Conservation (phyloP, 2,888 invertebrate genomes). For the Lasioglossum vierecki region DNA sequence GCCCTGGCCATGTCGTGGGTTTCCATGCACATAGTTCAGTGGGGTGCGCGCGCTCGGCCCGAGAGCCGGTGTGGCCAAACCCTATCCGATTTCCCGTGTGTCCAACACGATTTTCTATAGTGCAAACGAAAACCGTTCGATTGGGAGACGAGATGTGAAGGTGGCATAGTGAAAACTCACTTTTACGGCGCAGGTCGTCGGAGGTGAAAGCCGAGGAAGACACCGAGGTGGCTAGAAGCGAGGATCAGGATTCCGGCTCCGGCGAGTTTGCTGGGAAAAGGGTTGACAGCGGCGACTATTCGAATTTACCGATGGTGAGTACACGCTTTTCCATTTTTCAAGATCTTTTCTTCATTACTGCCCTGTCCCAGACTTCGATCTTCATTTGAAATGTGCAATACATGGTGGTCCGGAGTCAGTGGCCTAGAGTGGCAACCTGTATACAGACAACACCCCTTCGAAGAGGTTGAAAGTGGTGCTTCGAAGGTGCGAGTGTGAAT, state of each 20-base stretch:
- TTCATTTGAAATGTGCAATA: not conserved
- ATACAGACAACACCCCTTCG: not conserved
- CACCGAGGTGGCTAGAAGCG: constrained; percentile 68
- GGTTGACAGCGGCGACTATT: constrained; percentile 68
- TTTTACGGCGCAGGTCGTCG: constrained; percentile 63
- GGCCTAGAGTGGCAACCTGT: not conserved
- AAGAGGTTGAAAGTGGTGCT: not conserved
- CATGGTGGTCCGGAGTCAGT: not conserved
- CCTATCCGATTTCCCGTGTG: constrained; percentile 56
- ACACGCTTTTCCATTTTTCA: not conserved
- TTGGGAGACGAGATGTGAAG: constrained; percentile 49
- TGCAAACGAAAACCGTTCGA: not conserved
- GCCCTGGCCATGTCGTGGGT: constrained; percentile 67
- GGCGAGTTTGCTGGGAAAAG: constrained; percentile 60
- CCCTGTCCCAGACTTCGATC: not conserved
- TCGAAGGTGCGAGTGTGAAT: not conserved
- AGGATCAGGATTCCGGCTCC: constrained; percentile 65
- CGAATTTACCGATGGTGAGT: constrained; percentile 73
- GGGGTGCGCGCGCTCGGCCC: constrained; percentile 76
- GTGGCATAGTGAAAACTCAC: constrained; percentile 67
- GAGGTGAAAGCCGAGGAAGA: constrained; percentile 68
- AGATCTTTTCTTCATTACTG: not conserved
- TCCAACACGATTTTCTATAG: not conserved
- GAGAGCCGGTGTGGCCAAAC: constrained; percentile 71
- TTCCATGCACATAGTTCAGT: constrained; percentile 74